These are phyloP conservation scores for Himalopsyche anomala DNA, from an alignment of 2,888 invertebrate genomes.

Conservation along the genomic window DNA sequence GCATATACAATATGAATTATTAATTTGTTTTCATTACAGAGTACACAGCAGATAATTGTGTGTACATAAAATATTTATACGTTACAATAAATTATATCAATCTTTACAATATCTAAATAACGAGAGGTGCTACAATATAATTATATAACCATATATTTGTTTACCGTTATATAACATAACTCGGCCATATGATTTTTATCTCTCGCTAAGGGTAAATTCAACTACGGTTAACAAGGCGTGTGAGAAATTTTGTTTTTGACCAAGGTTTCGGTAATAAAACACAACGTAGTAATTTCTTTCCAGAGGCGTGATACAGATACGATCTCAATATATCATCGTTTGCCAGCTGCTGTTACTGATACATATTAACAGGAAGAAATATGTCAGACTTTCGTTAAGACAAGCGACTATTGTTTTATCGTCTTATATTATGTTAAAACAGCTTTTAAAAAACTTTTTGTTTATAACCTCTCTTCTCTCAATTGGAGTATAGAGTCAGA, in stretches of 20 bases:
- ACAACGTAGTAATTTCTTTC: not conserved
- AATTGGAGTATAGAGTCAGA: no score
- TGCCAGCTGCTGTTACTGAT: slow-evolving; percentile 30
- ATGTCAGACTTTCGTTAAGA: not conserved
- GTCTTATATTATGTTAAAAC: no score
- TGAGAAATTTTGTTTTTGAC: slow-evolving; percentile 37
- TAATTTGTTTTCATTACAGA: no score
- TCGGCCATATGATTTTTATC: slow-evolving; percentile 32
- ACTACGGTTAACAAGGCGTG: slow-evolving; percentile 33
- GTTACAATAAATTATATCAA: no score
- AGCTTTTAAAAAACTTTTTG: no score
- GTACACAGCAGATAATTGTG: no score
- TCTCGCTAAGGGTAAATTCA: slow-evolving; percentile 51
- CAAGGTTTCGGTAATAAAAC: not conserved
- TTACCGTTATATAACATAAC: slow-evolving; percentile 12
- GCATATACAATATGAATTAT: no score
- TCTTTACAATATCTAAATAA: no score
- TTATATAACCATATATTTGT: slow-evolving; percentile 13
- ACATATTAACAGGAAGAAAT: not conserved
- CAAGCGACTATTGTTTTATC: no score
- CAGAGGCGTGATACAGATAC: slow-evolving; percentile 19
- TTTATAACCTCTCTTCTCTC: no score
- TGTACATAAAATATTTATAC: no score
- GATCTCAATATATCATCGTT: slow-evolving; percentile 19
- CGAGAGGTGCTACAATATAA: not conserved